Percentiles rank a stretch among this genome's conserved stretches.
Conservation (phyloP, 2,888 invertebrate species). For the Oxytorus armatus region DNA sequence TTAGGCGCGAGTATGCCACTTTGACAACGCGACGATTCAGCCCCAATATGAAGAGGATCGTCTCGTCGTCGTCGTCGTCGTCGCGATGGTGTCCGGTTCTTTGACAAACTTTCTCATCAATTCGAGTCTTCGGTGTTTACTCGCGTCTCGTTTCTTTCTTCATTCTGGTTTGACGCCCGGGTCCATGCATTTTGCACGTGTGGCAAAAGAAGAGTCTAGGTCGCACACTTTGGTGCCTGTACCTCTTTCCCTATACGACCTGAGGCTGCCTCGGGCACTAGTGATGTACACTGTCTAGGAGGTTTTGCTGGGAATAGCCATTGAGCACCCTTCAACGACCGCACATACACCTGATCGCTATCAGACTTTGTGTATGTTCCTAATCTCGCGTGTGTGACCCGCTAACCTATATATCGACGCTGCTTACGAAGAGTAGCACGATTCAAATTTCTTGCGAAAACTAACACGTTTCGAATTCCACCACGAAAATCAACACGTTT, state of each 20-base stretch:
- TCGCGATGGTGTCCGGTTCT: constrained; percentile 14
- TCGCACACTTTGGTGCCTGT: constrained; percentile 16
- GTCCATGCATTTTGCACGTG: constrained; percentile 51
- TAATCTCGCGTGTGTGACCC: constrained; percentile 36
- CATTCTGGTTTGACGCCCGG: constrained; percentile 25
- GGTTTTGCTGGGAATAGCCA: constrained; percentile 18
- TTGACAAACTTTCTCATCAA: constrained; percentile 53
- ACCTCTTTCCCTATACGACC: not conserved
- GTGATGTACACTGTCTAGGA: constrained; percentile 36
- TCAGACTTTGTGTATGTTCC: constrained; percentile 27
- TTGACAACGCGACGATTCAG: not conserved
- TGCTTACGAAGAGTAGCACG: too few species aligned
- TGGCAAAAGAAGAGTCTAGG: constrained; percentile 36
- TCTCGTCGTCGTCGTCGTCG: constrained; percentile 7
- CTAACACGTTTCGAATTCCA: too few species aligned
- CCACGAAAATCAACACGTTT: too few species aligned
- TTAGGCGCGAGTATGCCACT: not conserved
- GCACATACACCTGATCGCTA: constrained; percentile 28
- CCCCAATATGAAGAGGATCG: constrained; percentile 7
- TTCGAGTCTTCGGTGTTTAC: constrained; percentile 45
- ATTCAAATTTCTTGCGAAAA: too few species aligned
- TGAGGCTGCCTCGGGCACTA: constrained; percentile 31
- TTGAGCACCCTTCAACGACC: constrained; percentile 27
- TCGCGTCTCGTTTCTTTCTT: constrained; percentile 33
- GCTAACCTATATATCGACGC: constrained; percentile 31